Evolutionary conservation across 2,888 invertebrate species (phyloP).

Genomic region (Plebejus argus): DNA sequence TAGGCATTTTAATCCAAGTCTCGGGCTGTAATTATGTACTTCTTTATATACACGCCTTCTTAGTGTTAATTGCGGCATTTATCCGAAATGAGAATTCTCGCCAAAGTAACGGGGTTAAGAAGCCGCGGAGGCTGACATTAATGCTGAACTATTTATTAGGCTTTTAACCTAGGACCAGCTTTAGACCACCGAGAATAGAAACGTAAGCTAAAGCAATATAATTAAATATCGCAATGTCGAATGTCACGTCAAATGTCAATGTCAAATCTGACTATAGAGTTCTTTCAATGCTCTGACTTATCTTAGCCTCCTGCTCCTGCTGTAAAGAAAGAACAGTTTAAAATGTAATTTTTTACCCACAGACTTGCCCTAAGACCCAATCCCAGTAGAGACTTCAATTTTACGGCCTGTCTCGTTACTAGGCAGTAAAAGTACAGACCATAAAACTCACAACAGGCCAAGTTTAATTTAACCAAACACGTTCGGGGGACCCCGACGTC

Average conservation of each 20-base stretch:
- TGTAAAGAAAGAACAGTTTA: not conserved
- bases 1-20: not conserved
- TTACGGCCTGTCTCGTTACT: not conserved
- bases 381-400: not conserved
- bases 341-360: not conserved
- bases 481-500: not conserved
- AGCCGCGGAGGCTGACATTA: not conserved
- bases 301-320: not conserved
- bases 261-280: too few relatives aligned
- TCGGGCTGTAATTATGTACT: not conserved
- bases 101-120: not conserved
- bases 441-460: not conserved
- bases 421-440: not conserved
- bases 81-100: slow-evolving; percentile 6
- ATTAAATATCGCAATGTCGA: too few relatives aligned
- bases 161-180: not conserved
- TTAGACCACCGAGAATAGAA: not conserved
- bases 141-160: not conserved
- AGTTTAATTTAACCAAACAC: slow-evolving; percentile 18
- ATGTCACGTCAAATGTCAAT: too few relatives aligned
- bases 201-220: not conserved
- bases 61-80: slow-evolving; percentile 6
- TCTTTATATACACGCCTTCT: too few relatives aligned
- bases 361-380: not conserved
- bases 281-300: not conserved